Evolutionary conservation across 2,888 invertebrate species (phyloP), one percentile per base, ranked within the genome.

Genomic region (Erannis defoliaria): DNA sequence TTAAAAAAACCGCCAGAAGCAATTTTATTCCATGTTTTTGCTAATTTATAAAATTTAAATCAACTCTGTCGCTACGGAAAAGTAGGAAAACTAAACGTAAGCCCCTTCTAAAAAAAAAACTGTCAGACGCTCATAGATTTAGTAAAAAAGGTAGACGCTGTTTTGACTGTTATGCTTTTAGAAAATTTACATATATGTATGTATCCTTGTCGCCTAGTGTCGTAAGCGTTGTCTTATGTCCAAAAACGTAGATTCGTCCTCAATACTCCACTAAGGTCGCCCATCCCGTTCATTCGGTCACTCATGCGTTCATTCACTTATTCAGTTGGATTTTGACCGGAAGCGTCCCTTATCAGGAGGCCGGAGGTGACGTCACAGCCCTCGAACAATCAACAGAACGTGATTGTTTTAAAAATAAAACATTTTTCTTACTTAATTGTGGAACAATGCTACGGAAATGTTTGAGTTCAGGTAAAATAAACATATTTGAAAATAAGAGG

Each of bases 381-480:
- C 77, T 56, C 68, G 70, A 76, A 81, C 85, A 89, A 88, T 87
- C 87, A 86, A 79, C 77, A 77, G 86, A 83, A 91, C 92, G 92
- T 92, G 92, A 90, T 84, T 82, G 86, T 88, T 86, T 81, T 90
- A 89, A 88, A 89, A 92, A 91, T 89, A 90, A 81, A 85, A 77
- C 65, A 66, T 76, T 77, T 81, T 79, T 79, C 81, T 77, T 74
- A 76, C 71, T 82, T 80, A 80, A 74, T 75, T 78, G 77, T 86
- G 84, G 89, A 89, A 89, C 89, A 89, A 89, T 85, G 77, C 77
- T 68, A 80, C 80, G 82, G 82, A 85, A 87, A 85, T 81, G 82
- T 83, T 83, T 79, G 73, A 81, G 76, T 81, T 81, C 71, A 57
- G 42, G 64, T 67, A 62, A 66, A 68, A 66, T 65, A 67, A 68